These are phyloP conservation scores for Cosmopolites sordidus DNA, from an alignment of 2,888 invertebrate species.

Conservation along the genomic window DNA sequence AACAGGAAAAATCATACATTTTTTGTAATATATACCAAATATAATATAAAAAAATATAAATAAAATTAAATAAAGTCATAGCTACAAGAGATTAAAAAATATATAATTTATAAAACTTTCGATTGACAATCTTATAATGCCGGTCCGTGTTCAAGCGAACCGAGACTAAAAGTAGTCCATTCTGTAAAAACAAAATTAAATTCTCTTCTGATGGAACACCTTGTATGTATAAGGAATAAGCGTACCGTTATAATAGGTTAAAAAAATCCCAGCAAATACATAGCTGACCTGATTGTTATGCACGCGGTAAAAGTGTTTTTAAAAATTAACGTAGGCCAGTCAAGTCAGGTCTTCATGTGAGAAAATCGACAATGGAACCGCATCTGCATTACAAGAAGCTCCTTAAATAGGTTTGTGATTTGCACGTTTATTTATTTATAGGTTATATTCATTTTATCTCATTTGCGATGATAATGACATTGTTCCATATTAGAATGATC, in stretches of 20 bases:
- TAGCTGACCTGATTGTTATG: conserved; percentile 25
- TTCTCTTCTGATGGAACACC: conserved; percentile 6
- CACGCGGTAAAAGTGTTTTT: conserved; percentile 24
- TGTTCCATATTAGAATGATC: too few relatives aligned
- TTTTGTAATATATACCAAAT: too few relatives aligned
- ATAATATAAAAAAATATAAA: too few relatives aligned
- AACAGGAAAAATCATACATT: too few relatives aligned
- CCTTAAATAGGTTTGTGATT: too few relatives aligned
- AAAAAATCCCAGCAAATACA: conserved; percentile 22
- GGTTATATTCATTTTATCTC: too few relatives aligned
- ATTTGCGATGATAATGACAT: too few relatives aligned
- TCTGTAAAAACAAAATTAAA: conserved; percentile 16
- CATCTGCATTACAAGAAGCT: conserved; percentile 4
- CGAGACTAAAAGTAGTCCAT: conserved; percentile 6
- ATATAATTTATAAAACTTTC: too few relatives aligned
- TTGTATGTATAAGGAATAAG: conserved; percentile 14
- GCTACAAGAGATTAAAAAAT: too few relatives aligned
- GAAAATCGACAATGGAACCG: conserved; percentile 20
- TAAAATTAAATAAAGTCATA: too few relatives aligned
- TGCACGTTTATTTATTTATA: too few relatives aligned
- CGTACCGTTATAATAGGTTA: conserved; percentile 26
- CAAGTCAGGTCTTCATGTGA: conserved; percentile 16
- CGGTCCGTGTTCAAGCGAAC: not conserved
- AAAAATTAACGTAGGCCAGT: conserved; percentile 21
- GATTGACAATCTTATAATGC: too few relatives aligned